Percentiles rank a stretch among this genome's conserved stretches.
These are phyloP conservation scores for Struthio camelus DNA, from an alignment of 2,113 vertebrate species.

Conservation along the genomic window DNA sequence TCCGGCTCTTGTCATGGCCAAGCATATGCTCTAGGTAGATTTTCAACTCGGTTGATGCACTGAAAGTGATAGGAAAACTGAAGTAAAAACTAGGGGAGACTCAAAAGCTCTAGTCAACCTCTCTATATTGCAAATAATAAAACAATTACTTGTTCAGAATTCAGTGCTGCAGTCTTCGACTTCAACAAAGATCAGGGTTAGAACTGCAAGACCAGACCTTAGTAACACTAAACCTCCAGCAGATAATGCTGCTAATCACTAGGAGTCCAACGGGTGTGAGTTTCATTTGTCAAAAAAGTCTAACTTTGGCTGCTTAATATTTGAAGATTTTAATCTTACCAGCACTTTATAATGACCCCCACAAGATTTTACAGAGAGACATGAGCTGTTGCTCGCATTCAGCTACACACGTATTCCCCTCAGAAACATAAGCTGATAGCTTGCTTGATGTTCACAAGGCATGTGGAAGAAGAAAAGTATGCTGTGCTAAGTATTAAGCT, in stretches of 20 bases:
- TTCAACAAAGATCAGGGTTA: not conserved
- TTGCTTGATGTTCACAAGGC: not conserved
- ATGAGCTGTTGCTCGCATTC: not conserved
- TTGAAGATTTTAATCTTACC: not conserved
- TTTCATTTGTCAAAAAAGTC: not conserved
- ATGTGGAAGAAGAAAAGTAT: slow-evolving; percentile 32
- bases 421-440: not conserved
- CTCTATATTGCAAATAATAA: not conserved
- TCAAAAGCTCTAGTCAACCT: not conserved
- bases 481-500: not conserved
- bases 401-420: not conserved
- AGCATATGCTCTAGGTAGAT: not conserved
- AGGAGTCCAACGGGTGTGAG: not conserved
- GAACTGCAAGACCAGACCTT: not conserved
- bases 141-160: not conserved
- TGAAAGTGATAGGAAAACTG: not conserved
- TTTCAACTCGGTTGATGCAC: not conserved
- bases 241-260: not conserved
- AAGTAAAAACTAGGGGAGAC: not conserved
- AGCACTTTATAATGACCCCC: not conserved
- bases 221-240: not conserved
- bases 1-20: not conserved
- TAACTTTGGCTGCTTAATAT: not conserved
- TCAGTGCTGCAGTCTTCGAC: not conserved
- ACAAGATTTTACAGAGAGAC: not conserved